Evolutionary conservation across 2,797 vertebrate species (phyloP), one percentile per base, ranked within the genome.

Genomic region (Emydoidea blandingii): DNA sequence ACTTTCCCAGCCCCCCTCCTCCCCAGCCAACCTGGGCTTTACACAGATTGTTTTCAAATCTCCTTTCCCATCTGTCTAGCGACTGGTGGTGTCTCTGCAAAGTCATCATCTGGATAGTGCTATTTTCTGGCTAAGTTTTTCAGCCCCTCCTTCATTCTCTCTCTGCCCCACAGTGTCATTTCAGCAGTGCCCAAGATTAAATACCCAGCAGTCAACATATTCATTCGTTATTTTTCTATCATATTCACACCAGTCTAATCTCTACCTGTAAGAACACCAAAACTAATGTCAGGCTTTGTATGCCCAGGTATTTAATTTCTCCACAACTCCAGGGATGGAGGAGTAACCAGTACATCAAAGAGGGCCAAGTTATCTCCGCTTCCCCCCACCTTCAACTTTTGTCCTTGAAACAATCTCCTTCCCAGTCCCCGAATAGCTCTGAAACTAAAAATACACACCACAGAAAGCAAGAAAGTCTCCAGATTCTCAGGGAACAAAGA

Each of bases 371-470:
- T 47, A 84, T 37, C 90, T 91, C 83, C 2, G 1, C 79, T 82
- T 92, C 88, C 81, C 78, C 79, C 86, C 68, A 4, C 2, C 68
- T 50, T 79, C 4, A 2, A 50, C 62, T 84, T 59, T 49, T 87
- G 59, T 76, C 89, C 82, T 89, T 89, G 54, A 96, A 95, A 92
- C 50, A 86, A 76, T 68, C 10, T 88, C 74, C n/a, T 83, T 96
- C 49, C 79, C 68, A 56, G 11, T 47, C 81, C 79, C 23, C 4
- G 12, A 93, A 84, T 82, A 92, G 87, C 79, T 90, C 65, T 16
- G 31, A 62, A 44, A 88, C 79, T 97, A 92, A 96, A 97, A 96
- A 88, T 86, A 85, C 31, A 79, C 15, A 41, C 47, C 34, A 5
- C 4, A 5, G 79, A 93, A 85, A 95, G 62, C 47, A 93, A 83